phyloP scores from a whole-genome alignment of 2,113 vertebrate species.

The Platysteira castanea region DNA sequence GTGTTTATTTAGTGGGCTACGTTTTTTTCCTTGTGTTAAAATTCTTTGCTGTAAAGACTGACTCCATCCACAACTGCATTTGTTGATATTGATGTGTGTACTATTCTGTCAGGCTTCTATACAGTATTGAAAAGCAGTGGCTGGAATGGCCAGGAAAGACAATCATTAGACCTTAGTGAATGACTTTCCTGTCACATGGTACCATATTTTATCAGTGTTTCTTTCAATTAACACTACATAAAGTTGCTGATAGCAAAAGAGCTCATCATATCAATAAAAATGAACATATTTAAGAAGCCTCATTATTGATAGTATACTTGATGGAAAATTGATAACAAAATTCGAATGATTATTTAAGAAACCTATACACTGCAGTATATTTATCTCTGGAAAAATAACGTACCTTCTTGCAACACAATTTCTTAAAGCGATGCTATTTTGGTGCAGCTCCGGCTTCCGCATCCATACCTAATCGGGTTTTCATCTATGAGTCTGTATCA shows the following conservation, averaged over 20 bases:
- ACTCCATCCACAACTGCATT: background rate
- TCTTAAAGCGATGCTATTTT: constrained; percentile 24
- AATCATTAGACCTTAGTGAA: background rate
- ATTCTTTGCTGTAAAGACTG: constrained; percentile 13
- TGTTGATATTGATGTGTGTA: background rate
- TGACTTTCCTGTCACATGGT: constrained; percentile 4
- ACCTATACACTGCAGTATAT: background rate
- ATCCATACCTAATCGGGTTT: constrained; percentile 25
- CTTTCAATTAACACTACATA: background rate
- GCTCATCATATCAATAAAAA: background rate
- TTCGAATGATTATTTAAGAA: background rate
- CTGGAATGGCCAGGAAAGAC: constrained; percentile 17
- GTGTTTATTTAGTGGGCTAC: constrained; percentile 61
- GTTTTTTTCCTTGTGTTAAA: constrained; percentile 8
- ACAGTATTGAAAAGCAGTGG: constrained; percentile 19
- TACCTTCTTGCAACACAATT: background rate
- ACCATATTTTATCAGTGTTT: constrained; percentile 33
- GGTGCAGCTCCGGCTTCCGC: background rate
- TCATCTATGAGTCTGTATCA: constrained; percentile 5
- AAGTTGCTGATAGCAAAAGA: constrained; percentile 33
- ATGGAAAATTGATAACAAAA: constrained; percentile 16
- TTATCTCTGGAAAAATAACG: background rate
- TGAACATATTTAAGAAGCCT: background rate
- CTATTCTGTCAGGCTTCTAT: constrained; percentile 23
- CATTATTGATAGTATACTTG: background rate